Base-by-base conservation (phyloP, 1,140 invertebrate genomes). In the Diorhabda sublineata region DNA sequence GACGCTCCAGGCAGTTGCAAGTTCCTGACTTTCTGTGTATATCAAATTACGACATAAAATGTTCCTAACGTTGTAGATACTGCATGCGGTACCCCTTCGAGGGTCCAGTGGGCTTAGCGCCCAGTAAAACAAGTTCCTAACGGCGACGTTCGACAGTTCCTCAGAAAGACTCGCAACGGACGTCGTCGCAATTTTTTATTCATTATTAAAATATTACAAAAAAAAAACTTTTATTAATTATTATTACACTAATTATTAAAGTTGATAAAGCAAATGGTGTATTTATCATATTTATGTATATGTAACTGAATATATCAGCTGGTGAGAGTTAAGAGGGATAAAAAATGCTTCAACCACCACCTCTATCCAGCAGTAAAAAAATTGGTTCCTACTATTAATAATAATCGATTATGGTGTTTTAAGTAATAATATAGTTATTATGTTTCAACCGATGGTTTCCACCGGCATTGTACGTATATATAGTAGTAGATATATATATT, bases 81-180 rank as follows among this genome's bases (percentile, higher is more conserved):
- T 78, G 75, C 76, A 77, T 79, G 77, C 73, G 75, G 73, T 72
- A 65, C 72, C 70, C 73, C 64, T 60, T 52, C 56, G 70, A 69
- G 72, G 75, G 73, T 72, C 73, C 73, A 73, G 47, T 52, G 68
- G 74, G 72, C 73, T 71, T 67, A 57, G 64, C 47, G 83, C 84
- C 85, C 85, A 86, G 86, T 84, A 85, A 87, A 87, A 84, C 86
- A 87, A 87, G 86, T 87, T 87, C 86, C 86, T 87, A 87, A 86
- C 75, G 79, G 74, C 69, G 66, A 76, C 73, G 63, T 66, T 64
- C 72, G 69, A 68, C 71, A 77, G 77, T 79, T 79, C 78, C 78
- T 80, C 75, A 78, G 74, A 73, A 75, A 71, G 68, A 76, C 71
- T 74, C 75, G 75, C 73, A 71, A 71, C 70, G 76, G 67, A 64